Evolutionary conservation across 2,888 invertebrate species (phyloP).

Genomic region (Rhagonycha lutea): DNA sequence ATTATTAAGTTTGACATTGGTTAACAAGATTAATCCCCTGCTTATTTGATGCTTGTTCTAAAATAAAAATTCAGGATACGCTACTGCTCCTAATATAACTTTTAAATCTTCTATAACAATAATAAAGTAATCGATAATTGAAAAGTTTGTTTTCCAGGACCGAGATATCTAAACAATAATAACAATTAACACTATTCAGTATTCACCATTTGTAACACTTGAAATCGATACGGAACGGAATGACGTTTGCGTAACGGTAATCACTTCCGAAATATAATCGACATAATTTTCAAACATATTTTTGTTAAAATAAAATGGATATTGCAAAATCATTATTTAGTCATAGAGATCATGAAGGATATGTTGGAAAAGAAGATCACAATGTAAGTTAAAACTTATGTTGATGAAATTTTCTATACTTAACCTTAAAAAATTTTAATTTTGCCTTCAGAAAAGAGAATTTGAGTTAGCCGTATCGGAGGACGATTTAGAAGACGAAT

Average conservation of each 20-base stretch:
- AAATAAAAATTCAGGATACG: neutral
- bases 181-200: neutral
- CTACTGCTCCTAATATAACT: neutral
- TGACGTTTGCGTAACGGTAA: neutral
- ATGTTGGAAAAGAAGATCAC: slow-evolving; percentile 85
- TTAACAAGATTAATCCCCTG: neutral
- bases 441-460: slow-evolving; percentile 65
- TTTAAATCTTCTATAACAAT: neutral
- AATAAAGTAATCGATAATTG: neutral
- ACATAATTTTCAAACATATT: neutral
- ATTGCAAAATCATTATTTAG: slow-evolving; percentile 90
- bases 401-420: neutral
- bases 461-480: slow-evolving; percentile 79
- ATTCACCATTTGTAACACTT: neutral
- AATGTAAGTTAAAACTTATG: slow-evolving; percentile 58
- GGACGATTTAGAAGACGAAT: slow-evolving; percentile 69
- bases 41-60: neutral
- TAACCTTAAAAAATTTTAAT: slow-evolving; percentile 4
- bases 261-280: neutral
- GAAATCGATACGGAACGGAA: neutral
- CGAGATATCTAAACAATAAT: neutral
- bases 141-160: neutral
- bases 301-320: slow-evolving; percentile 69
- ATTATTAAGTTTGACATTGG: neutral
- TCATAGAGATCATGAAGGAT: slow-evolving; percentile 84